Evolutionary conservation across 2,888 invertebrate genomes (phyloP).

Genomic region (Tubiluchus corallicola): DNA sequence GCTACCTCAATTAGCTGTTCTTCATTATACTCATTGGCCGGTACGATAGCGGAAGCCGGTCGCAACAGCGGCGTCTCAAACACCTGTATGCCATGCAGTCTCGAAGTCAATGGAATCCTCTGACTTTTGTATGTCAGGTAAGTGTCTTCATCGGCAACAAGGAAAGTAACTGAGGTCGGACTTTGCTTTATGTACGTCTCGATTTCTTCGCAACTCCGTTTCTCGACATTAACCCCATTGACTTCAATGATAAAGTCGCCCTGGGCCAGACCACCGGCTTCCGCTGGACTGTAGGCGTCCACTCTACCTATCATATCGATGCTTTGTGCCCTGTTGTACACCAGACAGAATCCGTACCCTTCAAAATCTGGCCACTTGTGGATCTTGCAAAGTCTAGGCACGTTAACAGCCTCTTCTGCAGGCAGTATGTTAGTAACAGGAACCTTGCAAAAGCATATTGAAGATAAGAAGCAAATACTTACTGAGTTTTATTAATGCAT

Average conservation of each 20-base stretch:
- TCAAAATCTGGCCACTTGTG: slow-evolving; percentile 3
- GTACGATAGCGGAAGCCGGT: not conserved
- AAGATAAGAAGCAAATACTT: no score
- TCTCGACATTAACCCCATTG: not conserved
- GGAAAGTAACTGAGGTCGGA: not conserved
- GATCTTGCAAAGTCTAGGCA: not conserved
- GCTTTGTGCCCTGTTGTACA: not conserved
- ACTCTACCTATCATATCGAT: not conserved
- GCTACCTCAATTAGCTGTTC: no score
- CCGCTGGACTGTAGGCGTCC: not conserved
- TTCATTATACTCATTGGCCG: no score
- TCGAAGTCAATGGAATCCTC: no score
- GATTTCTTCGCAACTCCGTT: not conserved
- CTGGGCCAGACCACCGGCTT: not conserved
- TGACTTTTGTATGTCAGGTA: not conserved
- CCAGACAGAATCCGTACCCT: slow-evolving; percentile 1
- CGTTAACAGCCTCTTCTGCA: no score
- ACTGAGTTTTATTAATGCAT: no score
- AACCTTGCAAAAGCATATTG: no score
- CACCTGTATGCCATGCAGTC: no score
- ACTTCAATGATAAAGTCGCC: not conserved
- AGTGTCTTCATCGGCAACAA: not conserved
- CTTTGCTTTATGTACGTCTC: not conserved
- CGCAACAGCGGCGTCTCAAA: not conserved
- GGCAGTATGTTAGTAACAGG: no score